These are phyloP conservation scores for Nothocercus julius DNA, from an alignment of 2,113 vertebrate species.

Conservation along the genomic window DNA sequence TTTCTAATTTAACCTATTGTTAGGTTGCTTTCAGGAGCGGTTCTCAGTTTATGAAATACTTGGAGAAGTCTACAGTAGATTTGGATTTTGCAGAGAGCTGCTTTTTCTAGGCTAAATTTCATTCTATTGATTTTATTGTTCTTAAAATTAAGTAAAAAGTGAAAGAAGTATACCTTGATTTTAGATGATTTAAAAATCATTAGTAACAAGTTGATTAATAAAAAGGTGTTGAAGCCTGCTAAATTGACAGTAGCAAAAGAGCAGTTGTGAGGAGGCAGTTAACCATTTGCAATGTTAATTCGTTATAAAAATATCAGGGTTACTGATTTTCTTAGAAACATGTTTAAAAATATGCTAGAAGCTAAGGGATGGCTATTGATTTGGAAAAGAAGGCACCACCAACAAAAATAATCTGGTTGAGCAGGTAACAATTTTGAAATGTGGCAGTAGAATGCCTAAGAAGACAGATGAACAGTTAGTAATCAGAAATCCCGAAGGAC, in stretches of 20 bases:
- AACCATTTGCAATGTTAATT: neutral
- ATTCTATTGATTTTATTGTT: neutral
- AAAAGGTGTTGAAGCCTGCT: neutral
- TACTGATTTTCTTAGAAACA: neutral
- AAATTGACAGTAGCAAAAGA: neutral
- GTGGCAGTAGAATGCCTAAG: neutral
- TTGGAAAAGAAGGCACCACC: neutral
- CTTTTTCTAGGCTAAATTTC: neutral
- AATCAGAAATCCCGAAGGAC: slow-evolving; percentile 40
- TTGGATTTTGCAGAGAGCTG: neutral
- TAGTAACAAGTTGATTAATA: neutral
- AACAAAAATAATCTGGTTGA: neutral
- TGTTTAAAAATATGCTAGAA: neutral
- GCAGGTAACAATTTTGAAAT: neutral
- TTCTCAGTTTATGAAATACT: neutral
- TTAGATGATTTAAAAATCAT: neutral
- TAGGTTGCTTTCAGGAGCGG: neutral
- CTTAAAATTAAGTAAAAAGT: neutral
- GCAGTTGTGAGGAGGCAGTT: neutral
- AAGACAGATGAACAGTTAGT: neutral
- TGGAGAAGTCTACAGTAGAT: neutral
- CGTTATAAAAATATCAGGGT: neutral
- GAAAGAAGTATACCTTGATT: neutral
- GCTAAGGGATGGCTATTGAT: neutral
- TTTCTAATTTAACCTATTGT: slow-evolving; percentile 18